phyloP scores from a whole-genome alignment of 1,140 invertebrate genomes.

The Leptonema lineaticorne region DNA sequence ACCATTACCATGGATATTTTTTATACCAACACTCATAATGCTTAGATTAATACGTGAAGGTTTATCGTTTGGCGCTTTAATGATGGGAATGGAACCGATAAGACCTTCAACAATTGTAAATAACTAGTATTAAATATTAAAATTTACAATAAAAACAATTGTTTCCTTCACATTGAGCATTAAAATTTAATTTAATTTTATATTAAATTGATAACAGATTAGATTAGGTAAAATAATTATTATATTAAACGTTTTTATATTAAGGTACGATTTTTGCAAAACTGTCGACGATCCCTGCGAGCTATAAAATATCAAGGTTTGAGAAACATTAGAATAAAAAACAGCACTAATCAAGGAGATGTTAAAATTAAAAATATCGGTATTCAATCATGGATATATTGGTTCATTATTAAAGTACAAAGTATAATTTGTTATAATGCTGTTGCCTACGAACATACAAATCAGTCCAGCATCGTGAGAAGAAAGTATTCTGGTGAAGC shows the following conservation, averaged over 20 bases:
- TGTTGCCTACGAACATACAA: slow-evolving; percentile 29
- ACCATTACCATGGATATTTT: slow-evolving; percentile 61
- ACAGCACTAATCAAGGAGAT: slow-evolving; percentile 11
- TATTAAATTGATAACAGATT: neutral
- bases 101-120: slow-evolving; percentile 57
- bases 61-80: slow-evolving; percentile 51
- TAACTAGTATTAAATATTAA: slow-evolving; percentile 32
- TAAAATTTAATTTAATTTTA: no score
- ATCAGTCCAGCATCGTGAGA: neutral
- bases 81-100: slow-evolving; percentile 53
- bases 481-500: slow-evolving; percentile 30
- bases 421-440: slow-evolving; percentile 28
- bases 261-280: slow-evolving; percentile 56
- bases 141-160: neutral
- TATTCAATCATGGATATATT: slow-evolving; percentile 4
- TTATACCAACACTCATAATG: slow-evolving; percentile 54
- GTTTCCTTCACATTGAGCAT: no score
- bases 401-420: slow-evolving; percentile 18
- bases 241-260: slow-evolving; percentile 3
- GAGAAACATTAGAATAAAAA: slow-evolving; percentile 47
- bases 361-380: neutral
- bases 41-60: slow-evolving; percentile 51
- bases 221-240: no score
- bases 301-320: slow-evolving; percentile 55
- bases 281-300: slow-evolving; percentile 52